Base-by-base conservation (phyloP, 2,113 vertebrate genomes). In the Thalassoma bifasciatum region DNA sequence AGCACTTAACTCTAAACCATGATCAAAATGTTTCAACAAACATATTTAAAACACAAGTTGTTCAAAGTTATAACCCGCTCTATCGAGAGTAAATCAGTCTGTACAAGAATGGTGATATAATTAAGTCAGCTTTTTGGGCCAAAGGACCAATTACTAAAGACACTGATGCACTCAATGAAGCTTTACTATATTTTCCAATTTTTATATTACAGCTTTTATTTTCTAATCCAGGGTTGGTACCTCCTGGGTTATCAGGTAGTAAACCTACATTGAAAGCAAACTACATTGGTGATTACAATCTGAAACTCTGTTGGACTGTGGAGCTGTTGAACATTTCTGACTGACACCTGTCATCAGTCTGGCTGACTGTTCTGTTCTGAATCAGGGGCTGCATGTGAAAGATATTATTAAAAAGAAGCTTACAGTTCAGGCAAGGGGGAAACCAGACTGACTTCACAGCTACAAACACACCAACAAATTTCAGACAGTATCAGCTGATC, bases 1-100 rank as follows among this genome's bases (percentile, higher is more conserved):
- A 63, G 44, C 17, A 37, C 19, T 75, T 84, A 23, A 54, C 72
- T 76, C 74, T 58, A 61, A 57, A 64, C 46, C 66, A 66, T 76
- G 58, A 68, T 75, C 49, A 73, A 75, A 81, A 78, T 52, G 69
- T 44, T 60, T 78, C 9, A 17, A 52, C 6, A 61, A 37, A 56
- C 16, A 7, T 19, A 53, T 10, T 34, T 12, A 62, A 47, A n/a
- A 53, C 24, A 59, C 23, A 19, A 5, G 34, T 44, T 52, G 30
- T n/a, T 38, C 59, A 62, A 53, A 46, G 61, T 34, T 59, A 66
- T 37, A 42, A 73, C 19, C 56, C 34, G 2, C 30, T 65, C 1
- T 73, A 19, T 13, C 24, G 44, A 47, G 47, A 65, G 57, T 75
- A 81, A 81, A 65, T 68, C 69, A 70, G 13, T 23, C 9, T 44